These are phyloP conservation scores for Silurus asotus DNA, from an alignment of 2,113 vertebrate genomes.

Conservation along the genomic window DNA sequence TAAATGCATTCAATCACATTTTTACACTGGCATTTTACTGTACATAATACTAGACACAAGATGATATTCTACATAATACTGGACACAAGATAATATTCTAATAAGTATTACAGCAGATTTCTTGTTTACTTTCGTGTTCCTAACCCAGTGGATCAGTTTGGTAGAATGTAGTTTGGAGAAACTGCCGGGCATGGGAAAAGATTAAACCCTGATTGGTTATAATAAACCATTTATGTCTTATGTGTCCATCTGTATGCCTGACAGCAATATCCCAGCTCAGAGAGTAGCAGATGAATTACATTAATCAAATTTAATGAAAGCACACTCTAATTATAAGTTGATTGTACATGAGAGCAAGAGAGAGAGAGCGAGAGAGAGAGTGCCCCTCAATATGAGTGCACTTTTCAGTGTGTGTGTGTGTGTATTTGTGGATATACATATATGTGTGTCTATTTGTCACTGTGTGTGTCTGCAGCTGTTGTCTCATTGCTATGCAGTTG, in stretches of 20 bases:
- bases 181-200: neutral
- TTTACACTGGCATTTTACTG: neutral
- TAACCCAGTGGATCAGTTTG: neutral
- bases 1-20: neutral
- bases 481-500: conserved; percentile 54
- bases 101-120: neutral
- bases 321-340: conserved; percentile 46
- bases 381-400: neutral
- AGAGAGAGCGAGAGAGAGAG: conserved; percentile 8
- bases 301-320: conserved; percentile 56
- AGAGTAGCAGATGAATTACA: conserved; percentile 42
- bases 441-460: conserved; percentile 32
- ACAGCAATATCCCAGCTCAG: conserved; percentile 27
- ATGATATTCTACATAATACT: neutral
- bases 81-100: neutral
- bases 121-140: conserved; percentile 3
- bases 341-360: conserved; percentile 25
- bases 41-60: neutral
- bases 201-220: conserved; percentile 12
- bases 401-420: conserved; percentile 28
- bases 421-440: conserved; percentile 8
- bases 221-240: conserved; percentile 37
- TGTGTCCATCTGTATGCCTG: conserved; percentile 27
- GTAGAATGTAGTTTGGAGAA: neutral
- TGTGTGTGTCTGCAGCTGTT: conserved; percentile 44